Base-by-base conservation (phyloP, 2,797 vertebrate species). In the Chanos chanos region DNA sequence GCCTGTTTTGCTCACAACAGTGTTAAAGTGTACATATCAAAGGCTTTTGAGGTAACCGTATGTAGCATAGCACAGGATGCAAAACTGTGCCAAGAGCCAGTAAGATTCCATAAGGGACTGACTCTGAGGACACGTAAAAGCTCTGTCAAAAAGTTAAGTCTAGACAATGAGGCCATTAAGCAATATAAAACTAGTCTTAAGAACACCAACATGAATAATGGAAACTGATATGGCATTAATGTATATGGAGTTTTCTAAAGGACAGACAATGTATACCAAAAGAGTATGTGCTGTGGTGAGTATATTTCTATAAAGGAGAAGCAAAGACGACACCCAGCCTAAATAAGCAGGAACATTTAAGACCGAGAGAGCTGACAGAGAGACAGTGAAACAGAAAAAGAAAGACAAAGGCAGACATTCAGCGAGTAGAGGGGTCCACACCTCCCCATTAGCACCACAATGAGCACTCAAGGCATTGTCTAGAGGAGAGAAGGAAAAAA, bases 371-470 rank as follows among this genome's bases (percentile, higher is more conserved):
- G 13, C 3, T 4, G 1, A 12, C 1, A n/a, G 19, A 10, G 16
- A 51, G 33, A 60, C 21, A 60, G 39, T 12, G 5, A 62, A 57
- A 7, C 13, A 40, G 25, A 21, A 9, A 25, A 54, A 58, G 64
- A 61, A 51, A 24, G 27, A 44, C 27, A 66, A 48, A 0, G n/a
- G 45, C 22, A 48, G 37, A 70, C 47, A 21, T 5, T 48, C 34
- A 43, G 31, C 7, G 41, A 47, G 40, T 40, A 43, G 27, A 27
- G 10, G 9, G 30, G 25, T 37, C 40, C 39, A 59, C 59, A 40
- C 39, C 64, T 40, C 21, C 15, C 50, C 47, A 70, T 76, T 73
- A 66, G 57, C 74, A 77, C 76, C 27, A 80, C 74, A 80, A 78
- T 71, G 63, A 64, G 60, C 64, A 49, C 57, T 72, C 50, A 47